These are phyloP conservation scores for Cyprinodon diabolis DNA, from an alignment of 2,797 vertebrate genomes.

Conservation along the genomic window DNA sequence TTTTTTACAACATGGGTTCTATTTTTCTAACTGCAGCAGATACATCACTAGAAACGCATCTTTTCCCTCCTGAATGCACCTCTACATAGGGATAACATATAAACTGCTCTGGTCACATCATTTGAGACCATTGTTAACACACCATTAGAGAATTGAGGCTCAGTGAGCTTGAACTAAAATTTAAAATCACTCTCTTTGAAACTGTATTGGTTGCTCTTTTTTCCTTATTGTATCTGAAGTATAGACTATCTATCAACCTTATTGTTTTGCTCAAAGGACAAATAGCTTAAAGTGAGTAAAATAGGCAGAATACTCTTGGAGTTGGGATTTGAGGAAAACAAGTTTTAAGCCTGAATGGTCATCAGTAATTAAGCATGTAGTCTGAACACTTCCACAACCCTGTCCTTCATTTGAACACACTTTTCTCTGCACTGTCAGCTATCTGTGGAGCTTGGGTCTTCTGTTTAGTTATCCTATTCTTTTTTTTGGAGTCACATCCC, in stretches of 20 bases:
- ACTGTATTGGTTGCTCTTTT: not conserved
- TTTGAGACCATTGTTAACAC: too few species aligned
- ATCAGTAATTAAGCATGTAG: constrained; percentile 53
- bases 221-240: not conserved
- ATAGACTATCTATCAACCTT: not conserved
- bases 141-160: too few species aligned
- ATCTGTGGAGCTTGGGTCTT: constrained; percentile 29
- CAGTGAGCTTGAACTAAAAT: not conserved
- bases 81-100: too few species aligned
- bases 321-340: constrained; percentile 41
- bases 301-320: constrained; percentile 36
- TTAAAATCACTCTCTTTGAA: not conserved
- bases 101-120: too few species aligned
- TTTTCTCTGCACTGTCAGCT: constrained; percentile 35
- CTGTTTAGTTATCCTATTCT: constrained; percentile 11
- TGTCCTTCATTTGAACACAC: constrained; percentile 13
- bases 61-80: too few species aligned
- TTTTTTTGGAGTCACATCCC: constrained; percentile 21
- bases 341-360: constrained; percentile 32
- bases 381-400: constrained; percentile 22
- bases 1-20: too few species aligned
- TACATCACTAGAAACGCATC: too few species aligned
- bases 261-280: too few species aligned
- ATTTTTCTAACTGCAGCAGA: too few species aligned
- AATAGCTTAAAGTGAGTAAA: constrained; percentile 11